A percentile compares a stretch with the other conserved stretches of the same genome.
These are phyloP conservation scores for Beroe forskalii DNA, from an alignment of 37 sponge, comb jelly and placozoan genomes.

Conservation along the genomic window DNA sequence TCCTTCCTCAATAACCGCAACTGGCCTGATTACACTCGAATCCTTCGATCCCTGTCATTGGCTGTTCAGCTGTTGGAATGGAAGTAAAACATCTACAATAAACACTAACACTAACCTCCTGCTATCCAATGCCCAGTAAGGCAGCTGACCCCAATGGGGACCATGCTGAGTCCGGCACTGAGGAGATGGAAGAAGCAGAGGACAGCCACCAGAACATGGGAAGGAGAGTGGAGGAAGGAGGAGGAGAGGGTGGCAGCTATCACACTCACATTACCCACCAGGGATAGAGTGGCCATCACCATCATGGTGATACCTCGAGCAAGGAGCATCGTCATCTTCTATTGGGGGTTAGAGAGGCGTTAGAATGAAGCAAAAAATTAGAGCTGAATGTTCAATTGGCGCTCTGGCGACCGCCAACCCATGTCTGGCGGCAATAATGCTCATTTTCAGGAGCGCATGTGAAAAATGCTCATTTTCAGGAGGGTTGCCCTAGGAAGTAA, in stretches of 20 bases:
- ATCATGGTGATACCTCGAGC: slow-evolving; percentile 13
- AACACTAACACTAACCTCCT: slow-evolving; percentile 16
- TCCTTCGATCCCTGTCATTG: too few relatives aligned
- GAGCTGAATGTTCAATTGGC: too few relatives aligned
- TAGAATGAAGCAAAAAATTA: too few relatives aligned
- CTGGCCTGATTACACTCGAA: too few relatives aligned
- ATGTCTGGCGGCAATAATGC: too few relatives aligned
- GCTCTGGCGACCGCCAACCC: too few relatives aligned
- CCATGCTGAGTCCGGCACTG: slow-evolving; percentile 10
- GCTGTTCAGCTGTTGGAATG: too few relatives aligned
- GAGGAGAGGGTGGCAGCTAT: slow-evolving; percentile 32
- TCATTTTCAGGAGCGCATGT: too few relatives aligned
- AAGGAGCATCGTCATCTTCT: neutral
- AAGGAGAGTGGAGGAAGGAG: slow-evolving; percentile 37
- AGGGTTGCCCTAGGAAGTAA: too few relatives aligned
- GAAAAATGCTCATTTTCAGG: too few relatives aligned
- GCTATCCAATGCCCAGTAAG: slow-evolving; percentile 25
- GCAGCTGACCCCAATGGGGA: slow-evolving; percentile 14
- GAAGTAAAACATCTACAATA: too few relatives aligned
- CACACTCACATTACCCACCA: neutral
- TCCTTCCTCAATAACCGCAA: too few relatives aligned
- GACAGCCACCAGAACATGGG: slow-evolving; percentile 26
- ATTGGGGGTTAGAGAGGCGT: neutral
- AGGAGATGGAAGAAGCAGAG: slow-evolving; percentile 54
- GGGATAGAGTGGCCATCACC: slow-evolving; percentile 37